Conservation (phyloP, 2,113 vertebrate species). For the Cairina moschata region DNA sequence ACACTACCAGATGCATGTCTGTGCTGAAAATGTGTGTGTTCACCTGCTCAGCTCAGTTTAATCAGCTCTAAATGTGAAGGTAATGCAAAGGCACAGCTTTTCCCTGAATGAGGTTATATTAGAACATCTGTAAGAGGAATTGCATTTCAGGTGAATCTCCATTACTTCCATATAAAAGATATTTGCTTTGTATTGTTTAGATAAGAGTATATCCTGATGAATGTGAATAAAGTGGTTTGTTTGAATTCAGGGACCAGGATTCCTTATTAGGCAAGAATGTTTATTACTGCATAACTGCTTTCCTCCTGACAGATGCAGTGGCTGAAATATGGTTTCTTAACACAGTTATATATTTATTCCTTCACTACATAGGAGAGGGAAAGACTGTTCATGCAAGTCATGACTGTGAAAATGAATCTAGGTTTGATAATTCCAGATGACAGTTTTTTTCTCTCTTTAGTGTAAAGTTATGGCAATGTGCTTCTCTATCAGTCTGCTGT, state of each 20-base stretch:
- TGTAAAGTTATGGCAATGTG: neutral
- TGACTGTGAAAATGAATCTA: neutral
- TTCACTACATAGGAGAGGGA: neutral
- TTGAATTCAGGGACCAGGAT: neutral
- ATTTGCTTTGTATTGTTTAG: neutral
- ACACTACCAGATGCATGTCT: neutral
- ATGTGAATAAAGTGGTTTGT: neutral
- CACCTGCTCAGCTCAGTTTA: neutral
- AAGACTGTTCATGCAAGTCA: neutral
- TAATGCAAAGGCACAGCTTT: neutral
- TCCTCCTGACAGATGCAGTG: neutral
- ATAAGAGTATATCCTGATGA: neutral
- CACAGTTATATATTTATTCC: neutral
- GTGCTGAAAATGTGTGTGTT: neutral
- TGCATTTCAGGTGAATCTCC: neutral
- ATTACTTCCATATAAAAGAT: neutral
- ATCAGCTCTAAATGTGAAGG: neutral
- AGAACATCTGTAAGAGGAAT: neutral
- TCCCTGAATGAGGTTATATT: neutral
- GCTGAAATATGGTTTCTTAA: neutral
- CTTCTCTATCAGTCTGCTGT: neutral
- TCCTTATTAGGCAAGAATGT: neutral
- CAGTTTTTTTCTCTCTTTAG: neutral
- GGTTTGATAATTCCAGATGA: neutral
- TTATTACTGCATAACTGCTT: neutral